Conservation (phyloP, 2,888 invertebrate genomes). For the Timandra comae region DNA sequence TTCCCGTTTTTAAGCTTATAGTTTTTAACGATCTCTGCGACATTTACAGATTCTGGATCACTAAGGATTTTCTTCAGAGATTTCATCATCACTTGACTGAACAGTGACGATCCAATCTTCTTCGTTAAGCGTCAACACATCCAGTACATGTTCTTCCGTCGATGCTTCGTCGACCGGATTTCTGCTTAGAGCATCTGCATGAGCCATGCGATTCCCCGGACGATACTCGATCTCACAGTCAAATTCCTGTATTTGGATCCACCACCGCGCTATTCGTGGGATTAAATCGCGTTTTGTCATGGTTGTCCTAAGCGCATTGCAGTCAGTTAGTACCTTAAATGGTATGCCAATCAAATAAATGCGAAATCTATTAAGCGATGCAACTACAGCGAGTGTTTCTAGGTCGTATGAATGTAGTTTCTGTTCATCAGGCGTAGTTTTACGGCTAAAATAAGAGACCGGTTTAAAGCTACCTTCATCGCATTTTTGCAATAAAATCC, state of each 20-base stretch:
- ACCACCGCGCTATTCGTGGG: constrained; percentile 31
- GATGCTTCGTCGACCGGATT: constrained; percentile 6
- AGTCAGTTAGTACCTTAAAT: constrained; percentile 1
- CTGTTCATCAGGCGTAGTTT: constrained; percentile 7
- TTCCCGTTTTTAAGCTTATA: constrained; percentile 17
- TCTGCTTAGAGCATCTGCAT: constrained; percentile 30
- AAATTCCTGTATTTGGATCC: constrained; percentile 26
- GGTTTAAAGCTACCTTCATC: not conserved
- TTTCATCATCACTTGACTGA: constrained; percentile 14
- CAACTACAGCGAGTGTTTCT: constrained; percentile 20
- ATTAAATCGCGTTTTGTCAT: not conserved
- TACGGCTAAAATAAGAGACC: constrained; percentile 9
- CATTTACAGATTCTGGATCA: constrained; percentile 5
- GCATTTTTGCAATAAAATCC: constrained; percentile 29
- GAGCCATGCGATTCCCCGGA: constrained; percentile 20
- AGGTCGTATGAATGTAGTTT: not conserved
- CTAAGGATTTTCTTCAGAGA: constrained; percentile 12
- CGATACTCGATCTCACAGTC: constrained; percentile 29
- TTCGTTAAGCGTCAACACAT: not conserved
- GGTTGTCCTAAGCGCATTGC: not conserved
- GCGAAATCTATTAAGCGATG: constrained; percentile 17
- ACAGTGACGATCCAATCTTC: constrained; percentile 15
- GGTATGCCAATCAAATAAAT: constrained; percentile 9
- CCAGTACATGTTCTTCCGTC: not conserved
- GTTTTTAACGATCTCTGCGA: constrained; percentile 14